Evolutionary conservation across 2,888 invertebrate species (phyloP), one percentile per base, ranked within the genome.

Genomic region (Tryphoninae sp.): DNA sequence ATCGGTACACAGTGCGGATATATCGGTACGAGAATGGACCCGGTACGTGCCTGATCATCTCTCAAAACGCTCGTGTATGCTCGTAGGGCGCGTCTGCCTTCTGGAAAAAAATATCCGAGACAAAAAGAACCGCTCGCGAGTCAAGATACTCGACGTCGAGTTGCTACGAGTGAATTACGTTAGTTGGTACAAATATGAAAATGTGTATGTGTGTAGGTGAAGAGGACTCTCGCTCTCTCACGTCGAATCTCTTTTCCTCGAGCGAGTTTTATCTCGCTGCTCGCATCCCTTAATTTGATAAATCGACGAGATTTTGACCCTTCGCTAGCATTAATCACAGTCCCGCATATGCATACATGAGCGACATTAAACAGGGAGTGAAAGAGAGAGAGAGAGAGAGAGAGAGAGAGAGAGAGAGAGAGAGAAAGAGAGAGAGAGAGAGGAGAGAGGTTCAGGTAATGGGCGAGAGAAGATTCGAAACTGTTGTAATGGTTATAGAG

Each of bases 251-350:
- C 76, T 90, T 91, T 91, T 91, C 89, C 90, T 88, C 87, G 85
- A 86, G 82, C 89, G 91, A 88, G 86, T 91, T 91, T 92, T 89
- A 91, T 91, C 91, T 91, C 86, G 88, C 87, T 84, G 87, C 88
- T 40, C 88, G 90, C 90, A 90, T 83, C 91, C 91, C 90, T 91
- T 91, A 91, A 92, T 91, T 92, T 92, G 92, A 91, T 92, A 91
- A 92, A 92, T 92, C 89, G 91, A 86, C 87, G 86, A 88, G 91
- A 91, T 91, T 90, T 89, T 86, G 87, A 90, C 89, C 90, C 90
- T 81, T 77, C 65, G 78, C 82, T 83, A 85, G 87, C 90, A 92
- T 92, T 92, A 92, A 92, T 92, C 92, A 92, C 88, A 79, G 83
- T 81, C 9, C 86, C 84, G 88, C 88, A 87, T 90, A 92, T 92